Base-by-base conservation (phyloP, 2,113 vertebrate genomes). In the Addax nasomaculatus region DNA sequence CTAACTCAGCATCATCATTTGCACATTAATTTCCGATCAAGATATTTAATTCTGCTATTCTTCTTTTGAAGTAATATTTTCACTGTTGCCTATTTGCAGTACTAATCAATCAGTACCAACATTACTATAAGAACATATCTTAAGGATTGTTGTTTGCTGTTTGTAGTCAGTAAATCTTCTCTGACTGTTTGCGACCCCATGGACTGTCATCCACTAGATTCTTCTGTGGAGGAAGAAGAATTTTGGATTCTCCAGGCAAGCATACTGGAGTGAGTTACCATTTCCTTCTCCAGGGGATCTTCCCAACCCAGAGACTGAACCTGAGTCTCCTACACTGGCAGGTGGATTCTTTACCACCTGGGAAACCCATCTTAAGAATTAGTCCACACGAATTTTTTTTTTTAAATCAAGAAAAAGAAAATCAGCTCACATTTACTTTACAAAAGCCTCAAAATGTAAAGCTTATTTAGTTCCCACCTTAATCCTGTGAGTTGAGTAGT, bases 11-110 rank as follows among this genome's bases (percentile, higher is more conserved):
- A 11, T 91, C 55, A 39, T 67, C 33, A 83, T 70, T 91, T 60
- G 86, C 1, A 36, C 15, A 58, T 83, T 17, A 29, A 7, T 43
- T 64, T 43, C 16, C 6, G 29, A 88, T 64, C 2, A 15, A 73
- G 13, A 14, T 62, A 45, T 53, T 15, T 83, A 84, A 94, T 84
- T 87, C 15, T 70, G 1, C 76, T 85, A 30, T 45, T 60, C 23
- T 73, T 79, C 13, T 76, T 94, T 91, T 64, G 13, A 92, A 95
- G 84, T 90, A 1, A 93, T 91, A 89, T 39, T 97, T 23, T 83
- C 29, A 7, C 15, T 57, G 2, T 70, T 81, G 29, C 11, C 33
- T 84, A 33, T 29, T 53, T 45, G 36, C 84, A 84, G 29, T 8
- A 25, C 14, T 76, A 55, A 53, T 67, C 43, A 94, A 73, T 85